These are phyloP conservation scores for Miichthys miiuy DNA, from an alignment of 2,797 vertebrate species.

Conservation along the genomic window DNA sequence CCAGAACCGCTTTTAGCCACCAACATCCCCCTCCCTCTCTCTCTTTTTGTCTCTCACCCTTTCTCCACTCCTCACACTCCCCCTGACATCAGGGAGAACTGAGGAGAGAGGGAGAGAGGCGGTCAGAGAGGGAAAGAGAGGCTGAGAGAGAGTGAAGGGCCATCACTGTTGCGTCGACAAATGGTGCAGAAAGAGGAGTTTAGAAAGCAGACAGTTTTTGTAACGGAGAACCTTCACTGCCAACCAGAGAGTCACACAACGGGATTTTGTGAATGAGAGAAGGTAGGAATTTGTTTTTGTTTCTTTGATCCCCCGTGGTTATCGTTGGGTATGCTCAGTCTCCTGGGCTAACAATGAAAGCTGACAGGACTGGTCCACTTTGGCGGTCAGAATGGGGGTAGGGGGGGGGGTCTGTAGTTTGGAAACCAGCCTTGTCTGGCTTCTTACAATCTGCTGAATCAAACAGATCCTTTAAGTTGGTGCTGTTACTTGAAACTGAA, in stretches of 20 bases:
- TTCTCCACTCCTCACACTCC: slow-evolving; percentile 39
- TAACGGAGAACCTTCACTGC: neutral
- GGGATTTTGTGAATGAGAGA: slow-evolving; percentile 77
- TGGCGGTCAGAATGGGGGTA: slow-evolving; percentile 61
- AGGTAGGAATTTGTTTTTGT: slow-evolving; percentile 79
- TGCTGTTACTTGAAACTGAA: slow-evolving; percentile 2
- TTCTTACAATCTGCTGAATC: slow-evolving; percentile 42
- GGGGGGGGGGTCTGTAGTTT: neutral
- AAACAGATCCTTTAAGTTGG: slow-evolving; percentile 9
- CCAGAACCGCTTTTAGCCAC: slow-evolving; percentile 76
- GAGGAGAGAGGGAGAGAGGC: slow-evolving; percentile 34
- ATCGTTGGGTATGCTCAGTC: slow-evolving; percentile 48
- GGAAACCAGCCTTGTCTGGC: slow-evolving; percentile 19
- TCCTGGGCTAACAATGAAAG: slow-evolving; percentile 77
- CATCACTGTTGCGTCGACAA: slow-evolving; percentile 34
- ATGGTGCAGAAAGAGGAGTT: slow-evolving; percentile 29
- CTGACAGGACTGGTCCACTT: slow-evolving; percentile 74
- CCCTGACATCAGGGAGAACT: slow-evolving; percentile 54
- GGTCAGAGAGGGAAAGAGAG: slow-evolving; percentile 32
- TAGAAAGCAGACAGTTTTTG: slow-evolving; percentile 20
- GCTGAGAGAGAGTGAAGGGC: slow-evolving; percentile 9
- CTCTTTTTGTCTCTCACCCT: slow-evolving; percentile 23
- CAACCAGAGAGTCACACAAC: slow-evolving; percentile 15
- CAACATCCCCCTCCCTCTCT: slow-evolving; percentile 43
- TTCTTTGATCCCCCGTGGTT: slow-evolving; percentile 43